phyloP scores from a whole-genome alignment of 1,140 invertebrate genomes.

The Tenebrio molitor region DNA sequence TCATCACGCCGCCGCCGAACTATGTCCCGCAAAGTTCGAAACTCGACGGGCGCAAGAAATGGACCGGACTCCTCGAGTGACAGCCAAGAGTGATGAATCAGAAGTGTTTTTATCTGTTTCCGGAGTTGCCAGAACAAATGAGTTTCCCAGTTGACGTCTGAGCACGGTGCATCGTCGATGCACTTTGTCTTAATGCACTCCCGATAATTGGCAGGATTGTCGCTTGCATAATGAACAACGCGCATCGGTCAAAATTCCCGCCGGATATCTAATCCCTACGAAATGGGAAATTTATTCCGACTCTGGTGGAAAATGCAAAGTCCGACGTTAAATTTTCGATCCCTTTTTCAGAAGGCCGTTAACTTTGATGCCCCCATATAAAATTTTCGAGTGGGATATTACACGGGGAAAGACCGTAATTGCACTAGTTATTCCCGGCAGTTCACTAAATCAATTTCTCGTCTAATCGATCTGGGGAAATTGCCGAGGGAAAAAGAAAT shows the following conservation, averaged over 20 bases:
- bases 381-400: constrained; percentile 13
- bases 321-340: constrained; percentile 4
- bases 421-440: neutral
- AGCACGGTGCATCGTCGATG: neutral
- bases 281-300: constrained; percentile 34
- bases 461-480: neutral
- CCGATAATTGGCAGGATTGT: neutral
- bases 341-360: constrained; percentile 5
- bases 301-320: neutral
- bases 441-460: constrained; percentile 21
- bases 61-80: constrained; percentile 38
- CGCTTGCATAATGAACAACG: neutral
- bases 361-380: constrained; percentile 16
- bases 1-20: constrained; percentile 38
- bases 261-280: constrained; percentile 19
- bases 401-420: neutral
- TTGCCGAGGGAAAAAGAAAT: constrained; percentile 4
- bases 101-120: constrained; percentile 48
- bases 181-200: constrained; percentile 37
- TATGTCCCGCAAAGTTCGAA: constrained; percentile 41
- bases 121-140: neutral
- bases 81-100: constrained; percentile 50
- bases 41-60: constrained; percentile 45
- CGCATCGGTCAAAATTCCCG: constrained; percentile 20
- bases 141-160: neutral